phyloP scores from a whole-genome alignment of 2,113 vertebrate species.

The Pollachius pollachius region DNA sequence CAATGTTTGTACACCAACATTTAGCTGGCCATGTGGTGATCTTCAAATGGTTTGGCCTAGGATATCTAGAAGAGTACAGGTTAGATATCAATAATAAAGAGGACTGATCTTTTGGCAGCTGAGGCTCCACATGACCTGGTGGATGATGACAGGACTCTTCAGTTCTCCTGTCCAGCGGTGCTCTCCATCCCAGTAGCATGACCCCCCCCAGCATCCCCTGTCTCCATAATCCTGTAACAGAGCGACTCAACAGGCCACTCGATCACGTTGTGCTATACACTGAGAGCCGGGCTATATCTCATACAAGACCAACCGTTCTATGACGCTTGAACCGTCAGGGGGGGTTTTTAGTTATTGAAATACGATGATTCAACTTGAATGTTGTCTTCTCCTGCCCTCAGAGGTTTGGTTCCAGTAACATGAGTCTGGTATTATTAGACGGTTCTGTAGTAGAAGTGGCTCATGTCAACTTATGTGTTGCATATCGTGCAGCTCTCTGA shows the following conservation, averaged over 20 bases:
- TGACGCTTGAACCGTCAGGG: too few relatives aligned
- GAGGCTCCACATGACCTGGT: slow-evolving; percentile 38
- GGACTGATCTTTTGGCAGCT: slow-evolving; percentile 34
- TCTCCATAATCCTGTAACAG: slow-evolving; percentile 18
- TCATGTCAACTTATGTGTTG: too few relatives aligned
- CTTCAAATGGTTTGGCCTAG: not conserved
- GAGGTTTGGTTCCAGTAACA: too few relatives aligned
- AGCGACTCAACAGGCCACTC: slow-evolving; percentile 10
- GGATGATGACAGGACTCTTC: slow-evolving; percentile 23
- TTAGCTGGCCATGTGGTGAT: slow-evolving; percentile 8
- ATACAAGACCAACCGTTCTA: too few relatives aligned
- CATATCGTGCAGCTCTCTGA: too few relatives aligned
- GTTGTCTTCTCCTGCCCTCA: too few relatives aligned
- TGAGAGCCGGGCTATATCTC: too few relatives aligned
- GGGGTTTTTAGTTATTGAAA: too few relatives aligned
- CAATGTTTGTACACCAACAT: slow-evolving; percentile 3
- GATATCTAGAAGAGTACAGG: not conserved
- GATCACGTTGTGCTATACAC: too few relatives aligned
- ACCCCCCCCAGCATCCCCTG: slow-evolving; percentile 12
- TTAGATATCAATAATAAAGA: slow-evolving; percentile 17
- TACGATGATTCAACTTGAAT: too few relatives aligned
- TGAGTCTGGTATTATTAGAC: too few relatives aligned
- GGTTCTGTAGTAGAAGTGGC: too few relatives aligned
- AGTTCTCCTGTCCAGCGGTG: slow-evolving; percentile 40
- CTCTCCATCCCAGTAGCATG: slow-evolving; percentile 23